Evolutionary conservation across 1,140 invertebrate genomes (phyloP), one percentile per base, ranked within the genome.

Genomic region (Formica selysi): DNA sequence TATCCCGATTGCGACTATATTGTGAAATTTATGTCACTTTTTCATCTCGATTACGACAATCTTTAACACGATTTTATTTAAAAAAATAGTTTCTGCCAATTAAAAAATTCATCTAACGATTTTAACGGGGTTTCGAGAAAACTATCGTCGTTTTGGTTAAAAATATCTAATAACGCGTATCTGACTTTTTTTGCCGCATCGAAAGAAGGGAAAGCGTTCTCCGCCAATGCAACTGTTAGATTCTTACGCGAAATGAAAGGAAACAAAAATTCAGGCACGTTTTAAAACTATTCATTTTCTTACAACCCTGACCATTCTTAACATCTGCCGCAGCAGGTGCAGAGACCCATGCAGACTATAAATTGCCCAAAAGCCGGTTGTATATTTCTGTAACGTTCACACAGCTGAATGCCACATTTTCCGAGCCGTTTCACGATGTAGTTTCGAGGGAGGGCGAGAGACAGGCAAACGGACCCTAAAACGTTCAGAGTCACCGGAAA

Each of bases 321-420:
- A 83, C 79, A 83, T 83, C 68, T 83, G 79, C 54, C 10, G 54
- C 51, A 26, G 57, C 79, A 83, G 79, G 68, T 83, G 68, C 68
- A 36, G 78, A 57, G 26, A 61, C 57, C 68, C 54, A 61, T 73
- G 68, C n/a, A 36, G 68, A 74, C 79, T 26, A 74, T 64, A 71
- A 71, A 81, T 73, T 74, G 26, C 19, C 68, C 3, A 83, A 83
- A 73, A 61, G 54, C 38, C 79, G 54, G 38, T 71, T 59, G 36
- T 81, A 61, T 73, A 81, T 81, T 81, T 81, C 48, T 51, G 48
- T 70, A 80, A 70, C 48, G 78, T 70, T 70, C 54, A 73, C 54
- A 83, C 79, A 83, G 38, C 54, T 62, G 79, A 83, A 83, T n/a
- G 11, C 54, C 68, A 83, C 68, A n/a, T 83, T 83, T 73, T 19